Evolutionary conservation across 2,888 invertebrate species (phyloP).

Genomic region (Emesis russula): DNA sequence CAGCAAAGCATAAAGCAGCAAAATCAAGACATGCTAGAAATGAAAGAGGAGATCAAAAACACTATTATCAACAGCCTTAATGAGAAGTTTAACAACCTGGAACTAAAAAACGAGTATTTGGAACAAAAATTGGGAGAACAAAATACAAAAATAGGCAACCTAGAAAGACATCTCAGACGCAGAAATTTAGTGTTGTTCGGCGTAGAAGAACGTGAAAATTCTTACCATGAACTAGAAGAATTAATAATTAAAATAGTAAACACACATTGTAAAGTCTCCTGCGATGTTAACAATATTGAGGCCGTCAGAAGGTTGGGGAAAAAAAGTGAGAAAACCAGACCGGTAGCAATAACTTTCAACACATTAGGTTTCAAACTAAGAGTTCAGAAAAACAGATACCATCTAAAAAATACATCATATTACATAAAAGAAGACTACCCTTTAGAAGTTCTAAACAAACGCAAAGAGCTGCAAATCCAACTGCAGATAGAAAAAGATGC

Average conservation of each 20-base stretch:
- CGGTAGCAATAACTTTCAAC: constrained; percentile 46
- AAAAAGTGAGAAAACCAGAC: constrained; percentile 53
- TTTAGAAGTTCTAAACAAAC: constrained; percentile 56
- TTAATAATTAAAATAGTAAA: constrained; percentile 86
- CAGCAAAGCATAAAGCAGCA: too few relatives aligned
- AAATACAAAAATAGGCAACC: too few relatives aligned
- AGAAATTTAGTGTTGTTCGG: constrained; percentile 62
- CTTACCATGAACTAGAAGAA: constrained; percentile 83
- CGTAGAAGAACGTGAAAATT: constrained; percentile 74
- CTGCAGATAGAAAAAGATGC: too few relatives aligned
- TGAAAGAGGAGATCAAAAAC: too few relatives aligned
- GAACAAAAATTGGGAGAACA: too few relatives aligned
- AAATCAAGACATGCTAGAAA: too few relatives aligned
- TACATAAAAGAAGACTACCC: constrained; percentile 79
- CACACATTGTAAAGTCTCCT: constrained; percentile 60
- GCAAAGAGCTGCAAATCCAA: constrained; percentile 62
- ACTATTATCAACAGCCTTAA: too few relatives aligned
- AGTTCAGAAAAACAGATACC: constrained; percentile 59
- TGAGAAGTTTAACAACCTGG: too few relatives aligned
- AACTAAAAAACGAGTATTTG: too few relatives aligned
- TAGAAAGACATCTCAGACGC: neutral
- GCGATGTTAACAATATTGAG: constrained; percentile 57
- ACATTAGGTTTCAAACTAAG: constrained; percentile 56
- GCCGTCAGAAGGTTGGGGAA: constrained; percentile 57
- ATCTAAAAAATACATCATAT: constrained; percentile 62